Evolutionary conservation across 2,888 invertebrate genomes (phyloP).

Genomic region (Nemurella pictetii): DNA sequence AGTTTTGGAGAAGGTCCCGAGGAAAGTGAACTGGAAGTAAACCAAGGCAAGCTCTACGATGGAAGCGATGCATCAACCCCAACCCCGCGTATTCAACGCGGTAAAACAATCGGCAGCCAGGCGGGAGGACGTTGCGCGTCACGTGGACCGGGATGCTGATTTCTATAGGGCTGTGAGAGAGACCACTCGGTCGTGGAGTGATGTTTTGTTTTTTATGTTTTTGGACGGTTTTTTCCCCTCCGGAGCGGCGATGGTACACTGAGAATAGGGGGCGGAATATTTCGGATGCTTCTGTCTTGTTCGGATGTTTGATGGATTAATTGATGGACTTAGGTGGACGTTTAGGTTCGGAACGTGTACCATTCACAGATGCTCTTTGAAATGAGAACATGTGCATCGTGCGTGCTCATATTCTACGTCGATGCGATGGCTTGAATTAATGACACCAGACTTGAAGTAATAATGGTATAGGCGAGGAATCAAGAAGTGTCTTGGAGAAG

Average conservation of each 20-base stretch:
- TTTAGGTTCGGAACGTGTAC: too few relatives aligned
- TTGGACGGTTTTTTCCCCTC: too few relatives aligned
- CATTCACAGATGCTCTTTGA: neutral
- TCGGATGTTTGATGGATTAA: neutral
- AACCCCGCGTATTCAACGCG: neutral
- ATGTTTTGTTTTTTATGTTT: neutral
- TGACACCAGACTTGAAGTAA: too few relatives aligned
- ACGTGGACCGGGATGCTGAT: neutral
- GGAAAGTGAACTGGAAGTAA: too few relatives aligned
- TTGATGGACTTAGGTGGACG: neutral
- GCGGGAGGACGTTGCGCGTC: neutral
- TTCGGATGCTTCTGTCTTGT: neutral
- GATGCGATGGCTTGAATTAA: too few relatives aligned
- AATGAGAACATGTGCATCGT: neutral
- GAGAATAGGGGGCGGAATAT: neutral
- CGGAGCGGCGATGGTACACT: too few relatives aligned
- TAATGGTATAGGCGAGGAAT: too few relatives aligned
- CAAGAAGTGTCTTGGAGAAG: too few relatives aligned
- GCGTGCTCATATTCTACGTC: too few relatives aligned
- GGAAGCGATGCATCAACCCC: too few relatives aligned
- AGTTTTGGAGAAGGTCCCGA: too few relatives aligned
- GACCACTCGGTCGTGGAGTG: neutral
- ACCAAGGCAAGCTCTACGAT: too few relatives aligned
- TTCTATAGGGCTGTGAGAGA: neutral
- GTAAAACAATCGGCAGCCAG: conserved; percentile 1